These are phyloP conservation scores for Notechis scutatus DNA, from an alignment of 2,113 vertebrate species.

Conservation along the genomic window DNA sequence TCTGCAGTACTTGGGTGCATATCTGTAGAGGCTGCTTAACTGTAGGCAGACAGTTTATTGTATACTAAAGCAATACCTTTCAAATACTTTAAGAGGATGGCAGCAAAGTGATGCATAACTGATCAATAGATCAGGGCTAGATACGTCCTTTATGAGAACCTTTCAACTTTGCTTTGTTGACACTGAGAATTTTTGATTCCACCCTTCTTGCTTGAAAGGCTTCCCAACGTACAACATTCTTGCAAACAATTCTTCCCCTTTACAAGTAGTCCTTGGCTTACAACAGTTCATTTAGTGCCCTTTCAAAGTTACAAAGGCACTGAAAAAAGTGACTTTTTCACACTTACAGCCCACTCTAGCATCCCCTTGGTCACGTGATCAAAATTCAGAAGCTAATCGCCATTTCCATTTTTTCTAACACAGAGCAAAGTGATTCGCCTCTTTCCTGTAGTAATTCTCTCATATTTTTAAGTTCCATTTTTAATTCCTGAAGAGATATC, in stretches of 20 bases:
- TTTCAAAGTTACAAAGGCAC: neutral
- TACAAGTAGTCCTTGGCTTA: neutral
- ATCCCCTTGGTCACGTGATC: neutral
- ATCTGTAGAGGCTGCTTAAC: neutral
- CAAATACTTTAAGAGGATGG: neutral
- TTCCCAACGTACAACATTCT: neutral
- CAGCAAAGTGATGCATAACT: neutral
- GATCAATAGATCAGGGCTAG: neutral
- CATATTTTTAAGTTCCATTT: too few species aligned
- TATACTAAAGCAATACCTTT: neutral
- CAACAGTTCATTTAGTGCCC: neutral
- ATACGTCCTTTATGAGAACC: neutral
- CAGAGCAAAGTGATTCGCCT: too few species aligned
- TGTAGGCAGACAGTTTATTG: neutral
- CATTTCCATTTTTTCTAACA: too few species aligned
- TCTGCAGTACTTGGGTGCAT: neutral
- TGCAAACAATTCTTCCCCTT: neutral
- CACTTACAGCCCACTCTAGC: neutral
- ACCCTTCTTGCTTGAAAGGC: neutral
- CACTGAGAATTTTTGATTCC: neutral
- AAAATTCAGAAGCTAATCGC: too few species aligned
- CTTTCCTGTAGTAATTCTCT: too few species aligned
- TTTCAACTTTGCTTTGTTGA: neutral
- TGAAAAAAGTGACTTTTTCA: neutral
- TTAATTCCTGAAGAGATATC: too few species aligned